A percentile compares a stretch with the other conserved stretches of the same genome.
These are phyloP conservation scores for Drosophila subsilvestris DNA, from an alignment of 2,888 invertebrate genomes.

Conservation along the genomic window DNA sequence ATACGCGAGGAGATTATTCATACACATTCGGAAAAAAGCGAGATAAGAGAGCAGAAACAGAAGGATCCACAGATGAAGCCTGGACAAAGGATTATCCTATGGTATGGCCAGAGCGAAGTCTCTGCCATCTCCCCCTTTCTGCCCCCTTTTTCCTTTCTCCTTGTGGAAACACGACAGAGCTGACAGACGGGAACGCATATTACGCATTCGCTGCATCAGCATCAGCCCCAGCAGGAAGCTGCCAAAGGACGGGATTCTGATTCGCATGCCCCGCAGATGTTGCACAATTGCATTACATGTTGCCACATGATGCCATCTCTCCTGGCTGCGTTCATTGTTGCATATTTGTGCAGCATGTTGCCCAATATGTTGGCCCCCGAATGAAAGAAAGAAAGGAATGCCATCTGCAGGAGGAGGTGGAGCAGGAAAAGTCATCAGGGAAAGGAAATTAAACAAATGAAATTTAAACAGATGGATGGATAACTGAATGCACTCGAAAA, in stretches of 20 bases:
- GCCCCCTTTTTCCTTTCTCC: background rate
- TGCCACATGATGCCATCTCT: slow-evolving; percentile 48
- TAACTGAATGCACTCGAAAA: slow-evolving; percentile 4
- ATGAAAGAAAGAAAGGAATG: background rate
- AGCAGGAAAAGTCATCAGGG: background rate
- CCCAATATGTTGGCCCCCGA: slow-evolving; percentile 60
- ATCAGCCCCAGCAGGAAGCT: slow-evolving; percentile 34
- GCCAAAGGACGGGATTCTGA: slow-evolving; percentile 30
- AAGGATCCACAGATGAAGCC: slow-evolving; percentile 15
- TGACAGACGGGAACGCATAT: slow-evolving; percentile 35
- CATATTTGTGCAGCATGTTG: slow-evolving; percentile 60
- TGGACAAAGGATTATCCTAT: slow-evolving; percentile 39
- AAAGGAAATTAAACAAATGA: slow-evolving; percentile 44
- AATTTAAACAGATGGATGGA: slow-evolving; percentile 44
- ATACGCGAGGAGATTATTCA: slow-evolving; percentile 48
- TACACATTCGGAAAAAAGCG: slow-evolving; percentile 4
- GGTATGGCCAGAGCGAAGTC: too few species aligned
- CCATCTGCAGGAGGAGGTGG: background rate
- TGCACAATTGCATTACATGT: slow-evolving; percentile 77
- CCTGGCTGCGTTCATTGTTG: slow-evolving; percentile 18
- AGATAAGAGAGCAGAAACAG: background rate
- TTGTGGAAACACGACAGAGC: slow-evolving; percentile 29
- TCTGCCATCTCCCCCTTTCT: slow-evolving; percentile 1
- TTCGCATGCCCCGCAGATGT: slow-evolving; percentile 50
- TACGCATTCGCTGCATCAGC: slow-evolving; percentile 59